These are phyloP conservation scores for Xylota sylvarum DNA, from an alignment of 2,888 invertebrate species.

Conservation along the genomic window DNA sequence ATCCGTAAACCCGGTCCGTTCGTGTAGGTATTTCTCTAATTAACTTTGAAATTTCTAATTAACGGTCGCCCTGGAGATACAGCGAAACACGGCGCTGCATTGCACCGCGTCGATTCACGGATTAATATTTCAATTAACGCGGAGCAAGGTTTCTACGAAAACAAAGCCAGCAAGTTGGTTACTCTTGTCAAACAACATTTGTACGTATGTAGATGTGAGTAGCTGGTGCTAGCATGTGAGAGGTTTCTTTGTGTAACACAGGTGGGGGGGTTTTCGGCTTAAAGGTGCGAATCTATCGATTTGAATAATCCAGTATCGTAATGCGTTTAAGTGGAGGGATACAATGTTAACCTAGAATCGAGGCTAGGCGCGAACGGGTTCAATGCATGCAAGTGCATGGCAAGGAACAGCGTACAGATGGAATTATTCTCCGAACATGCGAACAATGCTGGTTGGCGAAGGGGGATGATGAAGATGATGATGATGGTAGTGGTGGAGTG, in stretches of 20 bases:
- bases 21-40: slow-evolving; percentile 41
- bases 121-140: slow-evolving; percentile 65
- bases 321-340: slow-evolving; percentile 40
- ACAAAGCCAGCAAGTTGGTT: slow-evolving; percentile 9
- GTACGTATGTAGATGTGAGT: not conserved
- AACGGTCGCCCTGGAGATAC: slow-evolving; percentile 11
- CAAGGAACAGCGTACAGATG: not conserved
- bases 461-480: not conserved
- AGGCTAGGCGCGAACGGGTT: slow-evolving; percentile 3
- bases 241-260: slow-evolving; percentile 30
- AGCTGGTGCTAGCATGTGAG: not conserved
- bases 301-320: slow-evolving; percentile 47
- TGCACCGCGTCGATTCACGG: slow-evolving; percentile 6
- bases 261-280: not conserved
- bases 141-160: slow-evolving; percentile 23
- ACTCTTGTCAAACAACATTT: not conserved
- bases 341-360: slow-evolving; percentile 35
- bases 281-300: slow-evolving; percentile 44
- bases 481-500: slow-evolving; percentile 21
- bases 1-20: not conserved
- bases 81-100: slow-evolving; percentile 14
- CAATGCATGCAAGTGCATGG: slow-evolving; percentile 38
- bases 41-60: slow-evolving; percentile 51
- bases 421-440: slow-evolving; percentile 32
- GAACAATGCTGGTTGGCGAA: not conserved